phyloP scores from a whole-genome alignment of 2,888 invertebrate species.

The Autographa gamma region DNA sequence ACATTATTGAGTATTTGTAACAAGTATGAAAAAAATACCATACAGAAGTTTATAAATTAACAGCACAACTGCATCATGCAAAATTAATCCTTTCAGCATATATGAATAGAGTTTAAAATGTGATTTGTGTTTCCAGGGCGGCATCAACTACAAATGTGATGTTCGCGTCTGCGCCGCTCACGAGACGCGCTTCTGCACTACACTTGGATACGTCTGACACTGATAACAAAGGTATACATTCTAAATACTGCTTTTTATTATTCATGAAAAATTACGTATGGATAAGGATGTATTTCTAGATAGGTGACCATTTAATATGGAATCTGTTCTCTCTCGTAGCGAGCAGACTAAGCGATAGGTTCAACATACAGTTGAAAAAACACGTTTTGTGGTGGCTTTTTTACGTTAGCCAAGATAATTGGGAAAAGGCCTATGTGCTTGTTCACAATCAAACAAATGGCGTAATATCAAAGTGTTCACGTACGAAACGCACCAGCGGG shows the following conservation, averaged over 20 bases:
- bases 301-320: too few relatives aligned
- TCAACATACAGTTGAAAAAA: too few relatives aligned
- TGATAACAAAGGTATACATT: constrained; percentile 92
- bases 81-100: constrained; percentile 29
- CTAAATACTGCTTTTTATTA: neutral
- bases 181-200: constrained; percentile 95
- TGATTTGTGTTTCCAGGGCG: constrained; percentile 88
- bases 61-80: constrained; percentile 36
- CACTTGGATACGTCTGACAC: constrained; percentile 90
- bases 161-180: constrained; percentile 92
- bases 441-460: constrained; percentile 55
- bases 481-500: constrained; percentile 54
- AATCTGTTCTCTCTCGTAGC: too few relatives aligned
- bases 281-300: too few relatives aligned
- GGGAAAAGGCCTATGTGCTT: too few relatives aligned
- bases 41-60: constrained; percentile 17
- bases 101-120: constrained; percentile 22
- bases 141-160: constrained; percentile 97
- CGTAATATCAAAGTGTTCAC: constrained; percentile 52
- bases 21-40: neutral
- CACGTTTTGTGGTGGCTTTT: too few relatives aligned
- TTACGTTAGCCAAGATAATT: too few relatives aligned
- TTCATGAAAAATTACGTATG: too few relatives aligned
- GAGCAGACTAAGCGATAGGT: too few relatives aligned
- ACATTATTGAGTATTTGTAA: neutral